These are phyloP conservation scores for Lottia scabra DNA, from an alignment of 2,888 invertebrate genomes.

Conservation along the genomic window DNA sequence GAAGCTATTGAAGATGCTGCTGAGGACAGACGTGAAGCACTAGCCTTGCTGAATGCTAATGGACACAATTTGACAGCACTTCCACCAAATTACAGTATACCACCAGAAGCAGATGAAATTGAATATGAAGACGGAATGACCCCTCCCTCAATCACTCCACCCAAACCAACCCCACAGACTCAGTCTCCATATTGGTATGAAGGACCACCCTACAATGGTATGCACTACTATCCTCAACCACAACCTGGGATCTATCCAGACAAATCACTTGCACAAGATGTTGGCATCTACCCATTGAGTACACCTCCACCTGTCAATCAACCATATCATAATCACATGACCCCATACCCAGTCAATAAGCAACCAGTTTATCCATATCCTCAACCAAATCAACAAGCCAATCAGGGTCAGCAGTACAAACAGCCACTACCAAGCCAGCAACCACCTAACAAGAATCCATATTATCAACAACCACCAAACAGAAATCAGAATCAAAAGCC, in stretches of 20 bases:
- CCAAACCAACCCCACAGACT: background rate
- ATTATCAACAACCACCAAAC: background rate
- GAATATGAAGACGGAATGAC: background rate
- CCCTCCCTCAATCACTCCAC: background rate
- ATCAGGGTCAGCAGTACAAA: background rate
- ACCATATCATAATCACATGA: no score
- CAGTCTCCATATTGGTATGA: background rate
- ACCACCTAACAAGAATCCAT: background rate
- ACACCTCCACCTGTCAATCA: no score
- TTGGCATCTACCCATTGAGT: no score
- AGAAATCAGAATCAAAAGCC: background rate
- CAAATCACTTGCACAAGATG: no score
- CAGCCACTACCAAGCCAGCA: background rate
- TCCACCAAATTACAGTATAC: background rate
- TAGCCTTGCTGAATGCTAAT: background rate
- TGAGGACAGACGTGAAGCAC: background rate
- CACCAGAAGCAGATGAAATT: background rate
- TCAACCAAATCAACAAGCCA: background rate
- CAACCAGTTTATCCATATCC: no score
- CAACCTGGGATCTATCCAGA: background rate
- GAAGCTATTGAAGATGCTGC: background rate
- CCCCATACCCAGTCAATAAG: no score
- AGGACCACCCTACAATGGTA: background rate
- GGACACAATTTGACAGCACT: background rate
- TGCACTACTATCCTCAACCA: background rate